phyloP scores from a whole-genome alignment of 1,140 invertebrate genomes.

The Trichonephila clavipes region DNA sequence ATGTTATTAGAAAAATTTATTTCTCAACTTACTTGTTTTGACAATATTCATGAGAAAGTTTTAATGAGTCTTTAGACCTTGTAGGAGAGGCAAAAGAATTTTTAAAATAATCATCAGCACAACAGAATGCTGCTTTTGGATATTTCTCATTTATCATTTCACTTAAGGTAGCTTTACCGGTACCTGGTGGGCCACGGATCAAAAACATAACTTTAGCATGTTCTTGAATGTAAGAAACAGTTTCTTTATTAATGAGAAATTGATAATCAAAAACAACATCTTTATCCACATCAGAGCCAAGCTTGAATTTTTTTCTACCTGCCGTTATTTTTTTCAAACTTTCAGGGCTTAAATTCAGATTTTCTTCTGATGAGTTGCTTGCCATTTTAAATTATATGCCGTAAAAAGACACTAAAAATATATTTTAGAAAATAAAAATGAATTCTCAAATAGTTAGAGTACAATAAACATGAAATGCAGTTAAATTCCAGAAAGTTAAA shows the following conservation, averaged over 20 bases:
- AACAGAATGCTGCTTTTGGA: constrained; percentile 41
- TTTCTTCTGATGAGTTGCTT: neutral
- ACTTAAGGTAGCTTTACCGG: constrained; percentile 60
- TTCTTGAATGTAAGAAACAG: constrained; percentile 45
- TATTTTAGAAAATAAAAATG: too few relatives aligned
- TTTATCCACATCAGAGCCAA: constrained; percentile 59
- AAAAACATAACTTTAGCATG: constrained; percentile 66
- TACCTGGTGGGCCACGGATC: constrained; percentile 64
- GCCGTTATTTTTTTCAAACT: neutral
- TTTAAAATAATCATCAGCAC: constrained; percentile 71
- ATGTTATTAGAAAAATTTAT: neutral
- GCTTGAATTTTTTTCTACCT: constrained; percentile 40
- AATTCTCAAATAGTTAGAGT: too few relatives aligned
- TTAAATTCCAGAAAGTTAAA: too few relatives aligned
- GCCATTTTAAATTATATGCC: neutral
- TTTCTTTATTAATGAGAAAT: constrained; percentile 36
- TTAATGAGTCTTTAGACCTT: constrained; percentile 6
- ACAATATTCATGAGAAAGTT: constrained; percentile 69
- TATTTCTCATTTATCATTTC: constrained; percentile 60
- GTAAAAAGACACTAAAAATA: neutral
- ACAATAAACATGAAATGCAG: too few relatives aligned
- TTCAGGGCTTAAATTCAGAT: neutral
- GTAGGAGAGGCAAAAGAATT: constrained; percentile 14
- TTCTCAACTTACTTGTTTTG: constrained; percentile 42
- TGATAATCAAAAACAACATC: constrained; percentile 62